A percentile compares a stretch with the other conserved stretches of the same genome.
Conservation (phyloP, 1,140 invertebrate genomes). For the Penaeus japonicus region DNA sequence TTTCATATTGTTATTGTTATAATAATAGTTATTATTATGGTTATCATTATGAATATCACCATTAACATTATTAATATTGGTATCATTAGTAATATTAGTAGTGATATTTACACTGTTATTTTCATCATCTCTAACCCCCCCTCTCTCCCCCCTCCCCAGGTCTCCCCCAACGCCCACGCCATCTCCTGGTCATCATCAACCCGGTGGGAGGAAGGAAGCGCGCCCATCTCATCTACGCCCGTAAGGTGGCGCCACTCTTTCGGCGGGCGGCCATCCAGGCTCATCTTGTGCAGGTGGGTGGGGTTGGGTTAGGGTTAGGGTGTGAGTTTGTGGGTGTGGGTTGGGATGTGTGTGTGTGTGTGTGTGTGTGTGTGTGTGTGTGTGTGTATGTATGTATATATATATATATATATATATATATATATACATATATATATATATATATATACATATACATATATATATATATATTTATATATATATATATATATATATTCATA, state of each 20-base stretch:
- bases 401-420: not conserved
- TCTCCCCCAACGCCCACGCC: conserved; percentile 70
- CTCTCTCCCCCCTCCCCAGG: conserved; percentile 10
- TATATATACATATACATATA: not conserved
- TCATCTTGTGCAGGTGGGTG: conserved; percentile 30
- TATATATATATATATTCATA: too few relatives aligned
- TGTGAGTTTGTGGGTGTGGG: not conserved
- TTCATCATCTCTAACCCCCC: not conserved
- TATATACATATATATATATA: not conserved
- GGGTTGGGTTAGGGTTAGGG: too few relatives aligned
- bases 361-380: not conserved
- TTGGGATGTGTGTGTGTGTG: not conserved
- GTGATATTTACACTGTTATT: not conserved
- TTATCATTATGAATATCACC: too few relatives aligned
- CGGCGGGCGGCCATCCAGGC: conserved; percentile 74
- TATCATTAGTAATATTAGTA: not conserved
- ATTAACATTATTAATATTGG: not conserved
- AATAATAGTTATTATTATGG: too few relatives aligned
- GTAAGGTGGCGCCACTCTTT: conserved; percentile 79
- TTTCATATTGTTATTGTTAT: too few relatives aligned
- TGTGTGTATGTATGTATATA: not conserved
- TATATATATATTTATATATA: too few relatives aligned
- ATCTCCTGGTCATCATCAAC: conserved; percentile 83
- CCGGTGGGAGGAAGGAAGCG: conserved; percentile 83
- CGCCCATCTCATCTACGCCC: conserved; percentile 77